Evolutionary conservation across 2,888 invertebrate species (phyloP).

Genomic region (Orgyia antiqua): DNA sequence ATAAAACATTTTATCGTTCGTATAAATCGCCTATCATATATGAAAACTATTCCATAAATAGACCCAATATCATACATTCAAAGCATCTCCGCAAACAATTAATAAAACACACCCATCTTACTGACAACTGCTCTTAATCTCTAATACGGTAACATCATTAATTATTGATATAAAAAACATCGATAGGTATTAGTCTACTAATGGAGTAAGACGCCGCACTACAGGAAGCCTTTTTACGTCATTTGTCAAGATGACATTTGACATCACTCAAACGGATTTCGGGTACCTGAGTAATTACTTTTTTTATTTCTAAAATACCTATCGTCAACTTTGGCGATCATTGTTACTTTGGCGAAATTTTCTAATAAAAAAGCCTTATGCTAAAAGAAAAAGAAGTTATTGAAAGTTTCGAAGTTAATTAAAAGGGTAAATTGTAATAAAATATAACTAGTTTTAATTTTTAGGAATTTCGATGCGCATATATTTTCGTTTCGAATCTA

Average conservation of each 20-base stretch:
- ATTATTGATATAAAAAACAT: slow-evolving; percentile 46
- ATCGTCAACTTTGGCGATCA: no score
- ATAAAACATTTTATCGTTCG: background rate
- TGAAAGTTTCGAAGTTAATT: no score
- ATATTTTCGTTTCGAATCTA: no score
- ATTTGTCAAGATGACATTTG: slow-evolving; percentile 73
- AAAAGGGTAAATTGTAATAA: no score
- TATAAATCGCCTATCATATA: background rate
- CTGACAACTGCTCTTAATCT: slow-evolving; percentile 39
- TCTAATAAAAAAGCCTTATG: no score
- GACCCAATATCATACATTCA: slow-evolving; percentile 1
- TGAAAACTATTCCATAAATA: background rate
- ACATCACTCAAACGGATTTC: slow-evolving; percentile 64
- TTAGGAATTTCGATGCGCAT: no score
- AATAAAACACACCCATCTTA: slow-evolving; percentile 21
- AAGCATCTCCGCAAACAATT: slow-evolving; percentile 14
- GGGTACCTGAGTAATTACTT: slow-evolving; percentile 40
- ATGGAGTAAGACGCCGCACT: slow-evolving; percentile 52
- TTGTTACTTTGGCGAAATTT: no score
- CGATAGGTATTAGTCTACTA: slow-evolving; percentile 37
- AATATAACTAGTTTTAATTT: no score
- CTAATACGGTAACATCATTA: slow-evolving; percentile 40
- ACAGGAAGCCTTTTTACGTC: slow-evolving; percentile 65
- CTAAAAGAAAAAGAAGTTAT: no score
- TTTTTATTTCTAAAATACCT: no score